These are phyloP conservation scores for Strigamia transsilvanica DNA, from an alignment of 2,888 invertebrate genomes.

Conservation along the genomic window DNA sequence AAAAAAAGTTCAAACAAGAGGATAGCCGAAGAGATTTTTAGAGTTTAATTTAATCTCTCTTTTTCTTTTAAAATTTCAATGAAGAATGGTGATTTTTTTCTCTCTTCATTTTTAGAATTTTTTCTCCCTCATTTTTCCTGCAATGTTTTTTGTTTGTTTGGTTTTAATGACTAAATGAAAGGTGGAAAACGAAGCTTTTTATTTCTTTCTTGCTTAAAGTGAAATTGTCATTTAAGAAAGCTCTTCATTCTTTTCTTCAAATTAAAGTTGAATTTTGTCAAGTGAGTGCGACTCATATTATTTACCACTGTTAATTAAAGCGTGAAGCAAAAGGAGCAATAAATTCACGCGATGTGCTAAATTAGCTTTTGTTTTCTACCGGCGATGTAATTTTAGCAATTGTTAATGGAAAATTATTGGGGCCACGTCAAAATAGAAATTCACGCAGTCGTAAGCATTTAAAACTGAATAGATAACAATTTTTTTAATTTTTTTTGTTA, in stretches of 20 bases:
- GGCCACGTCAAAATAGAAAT: background rate
- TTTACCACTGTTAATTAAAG: constrained; percentile 47
- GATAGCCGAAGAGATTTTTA: background rate
- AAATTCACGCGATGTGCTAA: constrained; percentile 37
- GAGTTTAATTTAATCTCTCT: background rate
- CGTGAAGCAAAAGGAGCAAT: constrained; percentile 40
- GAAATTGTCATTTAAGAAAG: constrained; percentile 27
- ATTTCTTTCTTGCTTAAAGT: constrained; percentile 22
- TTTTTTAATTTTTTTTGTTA: background rate
- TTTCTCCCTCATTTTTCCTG: background rate
- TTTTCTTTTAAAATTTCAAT: background rate
- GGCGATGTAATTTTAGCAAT: constrained; percentile 32
- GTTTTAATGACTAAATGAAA: background rate
- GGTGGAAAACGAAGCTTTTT: constrained; percentile 21
- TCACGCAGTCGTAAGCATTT: background rate
- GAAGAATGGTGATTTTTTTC: background rate
- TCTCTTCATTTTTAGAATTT: too few relatives aligned
- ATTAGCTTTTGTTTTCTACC: constrained; percentile 42
- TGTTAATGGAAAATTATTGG: constrained; percentile 6
- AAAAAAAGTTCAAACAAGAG: too few relatives aligned
- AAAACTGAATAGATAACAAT: background rate
- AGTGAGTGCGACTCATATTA: constrained; percentile 43
- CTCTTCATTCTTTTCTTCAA: constrained; percentile 30
- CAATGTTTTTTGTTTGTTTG: constrained; percentile 11
- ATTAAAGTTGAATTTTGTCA: constrained; percentile 46